Percentiles rank a stretch among this genome's conserved stretches.
These are phyloP conservation scores for Tachycineta bicolor DNA, from an alignment of 2,113 vertebrate genomes.

Conservation along the genomic window DNA sequence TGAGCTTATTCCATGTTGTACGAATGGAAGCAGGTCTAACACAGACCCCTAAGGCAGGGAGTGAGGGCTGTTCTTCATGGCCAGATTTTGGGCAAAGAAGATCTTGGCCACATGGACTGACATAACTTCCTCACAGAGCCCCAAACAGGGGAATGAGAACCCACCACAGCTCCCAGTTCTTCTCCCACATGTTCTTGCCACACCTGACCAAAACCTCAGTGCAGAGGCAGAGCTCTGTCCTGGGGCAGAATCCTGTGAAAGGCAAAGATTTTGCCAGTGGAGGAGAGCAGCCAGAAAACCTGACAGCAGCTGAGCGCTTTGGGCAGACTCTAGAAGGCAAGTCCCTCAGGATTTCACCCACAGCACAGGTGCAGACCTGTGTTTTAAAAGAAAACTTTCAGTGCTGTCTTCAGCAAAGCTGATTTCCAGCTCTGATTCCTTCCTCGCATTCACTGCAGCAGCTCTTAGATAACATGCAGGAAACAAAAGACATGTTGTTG, in stretches of 20 bases:
- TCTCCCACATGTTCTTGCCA: neutral
- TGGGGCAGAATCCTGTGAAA: neutral
- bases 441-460: neutral
- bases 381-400: neutral
- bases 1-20: neutral
- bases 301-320: neutral
- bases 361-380: neutral
- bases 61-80: neutral
- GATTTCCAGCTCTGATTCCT: neutral
- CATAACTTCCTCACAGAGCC: neutral
- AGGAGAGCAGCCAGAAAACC: neutral
- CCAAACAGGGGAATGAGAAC: fast-evolving
- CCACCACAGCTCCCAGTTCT: neutral
- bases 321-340: neutral
- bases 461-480: slow-evolving; percentile 27
- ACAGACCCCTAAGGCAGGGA: fast-evolving
- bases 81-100: neutral
- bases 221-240: neutral
- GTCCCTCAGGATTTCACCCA: neutral
- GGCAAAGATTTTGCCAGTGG: neutral
- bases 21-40: neutral
- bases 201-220: neutral
- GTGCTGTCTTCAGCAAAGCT: neutral
- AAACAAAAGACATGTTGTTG: slow-evolving; percentile 41
- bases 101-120: neutral